phyloP scores from a whole-genome alignment of 2,797 vertebrate genomes.

The Cheirogaleus major region DNA sequence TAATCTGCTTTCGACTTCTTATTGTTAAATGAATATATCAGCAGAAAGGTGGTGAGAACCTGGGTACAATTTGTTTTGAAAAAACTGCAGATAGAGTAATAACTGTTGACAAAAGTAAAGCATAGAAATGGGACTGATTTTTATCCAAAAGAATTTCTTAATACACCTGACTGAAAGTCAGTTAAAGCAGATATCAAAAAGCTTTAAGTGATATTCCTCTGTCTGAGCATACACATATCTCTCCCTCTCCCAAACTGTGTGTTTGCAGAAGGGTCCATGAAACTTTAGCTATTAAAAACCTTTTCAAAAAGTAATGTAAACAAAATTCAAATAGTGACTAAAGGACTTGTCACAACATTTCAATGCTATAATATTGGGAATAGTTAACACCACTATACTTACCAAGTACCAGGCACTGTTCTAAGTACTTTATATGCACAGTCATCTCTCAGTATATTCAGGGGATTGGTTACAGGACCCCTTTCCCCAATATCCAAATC shows the following conservation, averaged over 20 bases:
- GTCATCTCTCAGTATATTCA: neutral
- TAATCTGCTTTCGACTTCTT: constrained; percentile 11
- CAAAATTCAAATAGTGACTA: constrained; percentile 8
- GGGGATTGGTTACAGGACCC: neutral
- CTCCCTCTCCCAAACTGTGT: neutral
- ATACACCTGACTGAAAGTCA: neutral
- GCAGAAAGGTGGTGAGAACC: neutral
- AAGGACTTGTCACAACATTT: neutral
- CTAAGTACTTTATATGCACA: neutral
- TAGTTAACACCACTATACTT: neutral
- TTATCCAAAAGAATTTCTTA: constrained; percentile 23
- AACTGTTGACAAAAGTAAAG: neutral
- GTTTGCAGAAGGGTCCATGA: neutral
- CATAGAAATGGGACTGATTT: constrained; percentile 2
- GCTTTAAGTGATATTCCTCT: neutral
- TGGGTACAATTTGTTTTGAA: neutral
- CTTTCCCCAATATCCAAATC: neutral
- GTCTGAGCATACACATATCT: neutral
- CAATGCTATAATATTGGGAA: neutral
- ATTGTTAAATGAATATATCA: neutral
- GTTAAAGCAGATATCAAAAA: neutral
- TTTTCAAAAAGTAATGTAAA: neutral
- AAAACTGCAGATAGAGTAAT: neutral
- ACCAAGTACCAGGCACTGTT: neutral
- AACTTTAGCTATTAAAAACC: neutral